A percentile compares a stretch with the other conserved stretches of the same genome.
Evolutionary conservation across 2,113 vertebrate genomes (phyloP).

Genomic region (Rousettus leschenaultii): DNA sequence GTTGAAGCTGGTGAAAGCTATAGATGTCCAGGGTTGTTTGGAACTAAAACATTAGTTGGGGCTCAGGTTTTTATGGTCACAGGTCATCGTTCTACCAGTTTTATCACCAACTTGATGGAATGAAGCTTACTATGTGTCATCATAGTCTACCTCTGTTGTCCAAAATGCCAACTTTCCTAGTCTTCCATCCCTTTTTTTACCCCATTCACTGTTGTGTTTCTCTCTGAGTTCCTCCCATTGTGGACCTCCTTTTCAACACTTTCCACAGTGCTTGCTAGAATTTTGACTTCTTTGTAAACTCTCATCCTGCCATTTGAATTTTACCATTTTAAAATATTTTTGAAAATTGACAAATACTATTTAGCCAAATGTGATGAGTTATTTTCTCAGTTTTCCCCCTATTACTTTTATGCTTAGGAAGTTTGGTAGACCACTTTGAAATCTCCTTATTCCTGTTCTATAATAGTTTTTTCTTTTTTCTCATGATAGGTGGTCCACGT

Average conservation of each 20-base stretch:
- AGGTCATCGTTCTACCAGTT: background rate
- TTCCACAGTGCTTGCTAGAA: background rate
- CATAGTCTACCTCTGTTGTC: background rate
- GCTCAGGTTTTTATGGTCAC: background rate
- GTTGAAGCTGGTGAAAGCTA: background rate
- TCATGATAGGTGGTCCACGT: background rate
- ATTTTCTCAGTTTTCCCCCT: background rate
- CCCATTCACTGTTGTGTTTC: background rate
- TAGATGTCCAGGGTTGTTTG: background rate
- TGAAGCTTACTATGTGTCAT: background rate
- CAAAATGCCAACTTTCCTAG: background rate
- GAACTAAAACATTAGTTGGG: background rate
- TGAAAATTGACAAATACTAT: background rate
- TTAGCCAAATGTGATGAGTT: background rate
- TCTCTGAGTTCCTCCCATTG: too few species aligned
- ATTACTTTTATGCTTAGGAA: background rate
- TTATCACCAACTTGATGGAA: background rate
- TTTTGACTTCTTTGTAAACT: background rate
- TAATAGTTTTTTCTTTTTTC: background rate
- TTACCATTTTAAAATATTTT: background rate
- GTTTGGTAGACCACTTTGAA: background rate
- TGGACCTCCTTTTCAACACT: background rate
- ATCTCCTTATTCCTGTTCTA: background rate
- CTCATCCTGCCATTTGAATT: background rate
- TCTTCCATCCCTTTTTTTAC: background rate